These are phyloP conservation scores for Limnephilus auricula DNA, from an alignment of 2,888 invertebrate genomes.

Conservation along the genomic window DNA sequence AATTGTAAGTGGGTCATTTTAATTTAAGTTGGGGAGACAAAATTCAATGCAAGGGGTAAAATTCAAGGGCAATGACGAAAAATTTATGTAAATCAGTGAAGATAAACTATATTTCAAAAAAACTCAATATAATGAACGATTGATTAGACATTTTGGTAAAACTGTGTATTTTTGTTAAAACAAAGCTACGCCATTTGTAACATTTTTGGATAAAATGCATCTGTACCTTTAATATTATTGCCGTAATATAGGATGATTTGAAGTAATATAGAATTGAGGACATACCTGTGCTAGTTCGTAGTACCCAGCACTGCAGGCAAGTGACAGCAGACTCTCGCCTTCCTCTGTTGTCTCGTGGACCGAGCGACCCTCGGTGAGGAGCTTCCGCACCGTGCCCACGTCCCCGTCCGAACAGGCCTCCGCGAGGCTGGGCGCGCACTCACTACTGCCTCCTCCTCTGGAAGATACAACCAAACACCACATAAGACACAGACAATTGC, in stretches of 20 bases:
- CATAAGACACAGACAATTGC: neutral
- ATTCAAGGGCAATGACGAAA: neutral
- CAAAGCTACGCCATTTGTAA: too few species aligned
- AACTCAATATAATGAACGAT: neutral
- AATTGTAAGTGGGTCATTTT: neutral
- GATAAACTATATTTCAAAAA: neutral
- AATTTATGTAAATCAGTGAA: neutral
- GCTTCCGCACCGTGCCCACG: slow-evolving; percentile 93
- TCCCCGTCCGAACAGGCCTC: slow-evolving; percentile 97
- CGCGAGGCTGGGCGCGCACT: slow-evolving; percentile 86
- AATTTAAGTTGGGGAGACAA: neutral
- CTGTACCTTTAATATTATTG: too few species aligned
- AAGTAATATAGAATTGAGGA: neutral
- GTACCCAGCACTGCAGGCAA: slow-evolving; percentile 98
- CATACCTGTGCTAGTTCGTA: slow-evolving; percentile 97
- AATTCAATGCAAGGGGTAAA: neutral
- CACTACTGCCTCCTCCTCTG: slow-evolving; percentile 67
- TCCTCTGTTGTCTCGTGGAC: slow-evolving; percentile 98
- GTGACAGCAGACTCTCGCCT: slow-evolving; percentile 95
- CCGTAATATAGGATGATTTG: too few species aligned
- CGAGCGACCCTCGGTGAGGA: slow-evolving; percentile 94
- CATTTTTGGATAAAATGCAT: too few species aligned
- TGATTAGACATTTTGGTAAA: neutral
- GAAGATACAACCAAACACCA: slow-evolving; percentile 42
- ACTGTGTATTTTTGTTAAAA: neutral